Base-by-base conservation (phyloP, 2,113 vertebrate genomes). In the Festucalex cinctus region DNA sequence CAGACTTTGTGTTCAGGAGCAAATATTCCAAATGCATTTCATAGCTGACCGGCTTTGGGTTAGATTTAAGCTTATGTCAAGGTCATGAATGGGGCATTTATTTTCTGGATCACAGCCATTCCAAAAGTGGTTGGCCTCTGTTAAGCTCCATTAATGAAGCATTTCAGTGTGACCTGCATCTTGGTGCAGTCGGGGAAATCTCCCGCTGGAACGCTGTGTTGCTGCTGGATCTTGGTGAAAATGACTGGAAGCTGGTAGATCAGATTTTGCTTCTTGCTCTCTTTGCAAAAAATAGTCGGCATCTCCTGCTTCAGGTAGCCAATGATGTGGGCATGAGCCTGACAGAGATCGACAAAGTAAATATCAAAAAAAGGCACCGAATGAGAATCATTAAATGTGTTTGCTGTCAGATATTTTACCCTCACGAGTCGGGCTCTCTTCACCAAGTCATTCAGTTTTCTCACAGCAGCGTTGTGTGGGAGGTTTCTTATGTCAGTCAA, bases 291-390 rank as follows among this genome's bases (percentile, higher is more conserved):
- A 43, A 96, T 82, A 0, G 93, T 91, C 0, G 94, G 95, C 95
- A 96, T 96, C 87, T 95, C 93, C 74, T 93, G 91, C 89, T 94
- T 94, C 66, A 96, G 88, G 70, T 93, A 91, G 84, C 93, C 91
- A 76, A 96, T 93, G 69, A 96, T 94, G 83, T 95, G 92, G 0
- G 94, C 90, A 1, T 96, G 95, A 0, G 95, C 95, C 95, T 95
- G 74, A 0, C 1, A 44, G 58, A 20, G 9, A 17, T 57, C 43
- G 14, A 65, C n/a, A 83, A 61, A 37, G 26, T 14, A 17, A 2
- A 37, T 54, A 66, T 56, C 6, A 79, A 20, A 44, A 26, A 57
- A 9, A 46, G 59, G 12, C 54, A 69, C 8, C 10, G 20, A 1
- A 49, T 12, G 43, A 36, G 24, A 36, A 65, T 59, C 20, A 22